phyloP scores from a whole-genome alignment of 2,797 vertebrate species.

The Pelobates cultripes region DNA sequence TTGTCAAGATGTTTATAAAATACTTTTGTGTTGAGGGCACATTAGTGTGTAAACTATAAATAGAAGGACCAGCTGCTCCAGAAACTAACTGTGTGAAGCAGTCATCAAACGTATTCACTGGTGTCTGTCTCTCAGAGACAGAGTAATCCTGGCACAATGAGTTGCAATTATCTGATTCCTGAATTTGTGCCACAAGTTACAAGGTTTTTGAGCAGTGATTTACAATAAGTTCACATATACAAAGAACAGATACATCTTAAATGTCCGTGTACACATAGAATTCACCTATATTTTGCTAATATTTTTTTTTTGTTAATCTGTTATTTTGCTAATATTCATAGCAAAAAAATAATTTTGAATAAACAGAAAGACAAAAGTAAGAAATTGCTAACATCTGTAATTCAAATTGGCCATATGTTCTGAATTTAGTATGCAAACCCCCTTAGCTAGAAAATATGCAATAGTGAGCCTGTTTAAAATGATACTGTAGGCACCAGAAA shows the following conservation, averaged over 20 bases:
- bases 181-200: not conserved
- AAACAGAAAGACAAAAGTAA: no score
- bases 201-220: not conserved
- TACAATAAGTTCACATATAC: not conserved
- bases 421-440: no score
- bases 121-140: not conserved
- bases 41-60: slow-evolving; percentile 40
- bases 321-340: not conserved
- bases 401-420: no score
- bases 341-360: no score
- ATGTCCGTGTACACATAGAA: no score
- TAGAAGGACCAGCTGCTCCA: slow-evolving; percentile 43
- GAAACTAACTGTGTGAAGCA: slow-evolving; percentile 12
- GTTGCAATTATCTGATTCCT: not conserved
- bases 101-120: slow-evolving; percentile 6
- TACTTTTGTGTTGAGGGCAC: slow-evolving; percentile 9
- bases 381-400: no score
- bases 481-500: no score
- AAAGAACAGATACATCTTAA: not conserved
- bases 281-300: no score
- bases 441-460: no score
- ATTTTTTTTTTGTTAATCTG: no score
- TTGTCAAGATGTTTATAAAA: not conserved
- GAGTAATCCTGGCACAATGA: not conserved
- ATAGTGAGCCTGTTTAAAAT: no score